Evolutionary conservation across 2,797 vertebrate species (phyloP), one percentile per base, ranked within the genome.

Genomic region (Myripristis murdjan): DNA sequence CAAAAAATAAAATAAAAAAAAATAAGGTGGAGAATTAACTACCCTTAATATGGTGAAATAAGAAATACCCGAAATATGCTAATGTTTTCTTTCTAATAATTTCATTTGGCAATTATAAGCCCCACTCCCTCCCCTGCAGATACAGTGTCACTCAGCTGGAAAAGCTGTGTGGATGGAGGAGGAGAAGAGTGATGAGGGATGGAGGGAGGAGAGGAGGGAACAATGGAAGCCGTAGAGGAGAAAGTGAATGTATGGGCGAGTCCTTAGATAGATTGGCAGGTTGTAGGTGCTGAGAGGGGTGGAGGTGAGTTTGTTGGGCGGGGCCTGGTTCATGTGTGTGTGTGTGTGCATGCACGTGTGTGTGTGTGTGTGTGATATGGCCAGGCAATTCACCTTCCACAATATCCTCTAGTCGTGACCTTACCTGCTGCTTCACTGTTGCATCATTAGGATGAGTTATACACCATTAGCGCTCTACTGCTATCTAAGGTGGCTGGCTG

Each of bases 361-460:
- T 31, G 52, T 67, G 16, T 37, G 41, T 41, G 16, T 48, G 20
- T 41, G 23, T 23, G 6, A 51, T 58, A 28, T 35, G 60, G 75
- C 14, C 41, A 49, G 59, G 59, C 57, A 81, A 64, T 80, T 86
- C 69, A 79, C 70, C 75, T 78, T 88, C 73, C 48, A 37, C 60
- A 64, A 64, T 81, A 49, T 54, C 69, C 58, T 74, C 41, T 62
- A 58, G 54, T 70, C 68, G 81, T 93, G 92, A 92, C 89, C 84
- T 88, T 75, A 87, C 77, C 80, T 83, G 82, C 87, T 83, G 86
- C 87, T 84, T 87, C 79, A 74, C 85, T 81, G 83, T 84, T 87
- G 73, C 77, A 85, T 87, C 90, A 89, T 93, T 91, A 90, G 77
- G 75, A 79, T 91, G 87, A 90, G 82, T 91, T 88, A 88, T 85